Evolutionary conservation across 2,113 vertebrate genomes (phyloP).

Genomic region (Hylia prasina): DNA sequence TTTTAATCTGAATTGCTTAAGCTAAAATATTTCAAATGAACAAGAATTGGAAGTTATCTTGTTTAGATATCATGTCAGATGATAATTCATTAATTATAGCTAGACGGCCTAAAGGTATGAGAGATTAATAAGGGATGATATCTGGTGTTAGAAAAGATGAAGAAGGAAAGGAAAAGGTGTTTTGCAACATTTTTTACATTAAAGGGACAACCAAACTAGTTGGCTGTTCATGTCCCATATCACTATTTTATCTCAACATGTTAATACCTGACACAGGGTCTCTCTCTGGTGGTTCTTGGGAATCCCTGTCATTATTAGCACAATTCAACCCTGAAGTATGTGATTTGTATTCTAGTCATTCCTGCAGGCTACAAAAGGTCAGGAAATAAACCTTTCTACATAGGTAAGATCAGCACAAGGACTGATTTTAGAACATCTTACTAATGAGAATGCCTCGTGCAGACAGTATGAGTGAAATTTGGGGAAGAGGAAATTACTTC

Average conservation of each 20-base stretch:
- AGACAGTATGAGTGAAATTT: neutral
- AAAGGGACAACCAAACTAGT: neutral
- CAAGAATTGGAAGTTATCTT: neutral
- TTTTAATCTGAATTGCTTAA: neutral
- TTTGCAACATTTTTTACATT: neutral
- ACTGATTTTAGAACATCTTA: neutral
- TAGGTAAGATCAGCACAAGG: neutral
- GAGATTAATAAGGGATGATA: neutral
- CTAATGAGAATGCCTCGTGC: neutral
- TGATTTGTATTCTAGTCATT: neutral
- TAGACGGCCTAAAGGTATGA: neutral
- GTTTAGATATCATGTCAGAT: neutral
- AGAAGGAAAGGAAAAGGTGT: neutral
- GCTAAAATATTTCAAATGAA: neutral
- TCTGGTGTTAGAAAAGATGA: neutral
- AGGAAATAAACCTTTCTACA: neutral
- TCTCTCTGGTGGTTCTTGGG: neutral
- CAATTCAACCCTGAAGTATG: neutral
- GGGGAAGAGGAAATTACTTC: neutral
- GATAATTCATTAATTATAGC: neutral
- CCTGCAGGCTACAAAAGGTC: neutral
- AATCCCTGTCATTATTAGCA: neutral
- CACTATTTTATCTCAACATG: neutral
- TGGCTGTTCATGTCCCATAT: neutral
- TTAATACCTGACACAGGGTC: fast-evolving